Percentiles rank a stretch among this genome's conserved stretches.
Evolutionary conservation across 2,888 invertebrate genomes (phyloP).

Genomic region (Anthoptus insignis): DNA sequence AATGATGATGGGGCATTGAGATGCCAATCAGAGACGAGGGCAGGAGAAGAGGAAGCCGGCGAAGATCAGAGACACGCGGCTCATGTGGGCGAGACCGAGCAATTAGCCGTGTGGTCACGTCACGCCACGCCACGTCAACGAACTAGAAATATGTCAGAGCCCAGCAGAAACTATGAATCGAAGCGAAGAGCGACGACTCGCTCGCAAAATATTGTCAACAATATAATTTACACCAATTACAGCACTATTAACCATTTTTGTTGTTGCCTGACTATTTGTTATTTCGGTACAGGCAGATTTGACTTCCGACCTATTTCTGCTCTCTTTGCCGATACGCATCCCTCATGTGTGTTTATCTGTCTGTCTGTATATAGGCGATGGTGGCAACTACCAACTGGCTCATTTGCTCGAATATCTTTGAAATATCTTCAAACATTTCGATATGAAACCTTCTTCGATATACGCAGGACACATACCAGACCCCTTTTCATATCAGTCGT

Average conservation of each 20-base stretch:
- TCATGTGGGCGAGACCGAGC: constrained; percentile 67
- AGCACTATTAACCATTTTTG: background rate
- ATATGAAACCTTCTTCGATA: no score
- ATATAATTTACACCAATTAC: constrained; percentile 22
- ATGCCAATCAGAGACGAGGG: constrained; percentile 65
- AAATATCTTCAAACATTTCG: no score
- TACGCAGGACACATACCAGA: no score
- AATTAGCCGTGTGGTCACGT: constrained; percentile 63
- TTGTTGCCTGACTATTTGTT: background rate
- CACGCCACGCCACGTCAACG: constrained; percentile 59
- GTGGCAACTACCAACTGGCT: no score
- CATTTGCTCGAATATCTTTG: no score
- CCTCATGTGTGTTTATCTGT: no score
- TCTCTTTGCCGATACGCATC: no score
- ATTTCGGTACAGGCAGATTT: no score
- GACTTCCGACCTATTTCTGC: no score
- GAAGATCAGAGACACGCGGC: constrained; percentile 61
- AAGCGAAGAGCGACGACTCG: constrained; percentile 19
- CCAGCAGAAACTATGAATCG: constrained; percentile 42
- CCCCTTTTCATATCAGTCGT: no score
- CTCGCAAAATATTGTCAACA: constrained; percentile 9
- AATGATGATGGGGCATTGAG: constrained; percentile 62
- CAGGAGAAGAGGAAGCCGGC: constrained; percentile 62
- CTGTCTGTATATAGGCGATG: no score
- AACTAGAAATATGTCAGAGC: constrained; percentile 63